phyloP scores from a whole-genome alignment of 2,797 vertebrate genomes.

The Halcyon leucocephala region DNA sequence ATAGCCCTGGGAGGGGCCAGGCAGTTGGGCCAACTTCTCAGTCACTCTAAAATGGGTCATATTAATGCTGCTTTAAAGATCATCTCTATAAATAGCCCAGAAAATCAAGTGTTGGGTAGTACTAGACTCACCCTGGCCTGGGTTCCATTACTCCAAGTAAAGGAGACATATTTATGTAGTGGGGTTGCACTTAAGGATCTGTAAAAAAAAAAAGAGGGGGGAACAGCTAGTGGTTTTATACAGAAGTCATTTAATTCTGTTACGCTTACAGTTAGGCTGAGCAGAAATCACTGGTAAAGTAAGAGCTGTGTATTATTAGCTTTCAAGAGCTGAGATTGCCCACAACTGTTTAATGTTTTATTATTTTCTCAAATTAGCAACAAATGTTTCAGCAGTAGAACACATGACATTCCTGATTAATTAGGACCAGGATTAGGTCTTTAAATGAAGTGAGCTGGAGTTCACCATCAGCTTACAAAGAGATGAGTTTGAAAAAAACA shows the following conservation, averaged over 20 bases:
- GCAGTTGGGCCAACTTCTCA: conserved; percentile 25
- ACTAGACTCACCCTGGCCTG: not conserved
- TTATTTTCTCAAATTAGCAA: not conserved
- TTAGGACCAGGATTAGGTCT: not conserved
- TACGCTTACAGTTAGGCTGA: not conserved
- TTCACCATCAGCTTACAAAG: not conserved
- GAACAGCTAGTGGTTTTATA: not conserved
- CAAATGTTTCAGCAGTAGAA: not conserved
- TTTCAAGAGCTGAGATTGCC: not conserved
- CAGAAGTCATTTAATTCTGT: conserved; percentile 3
- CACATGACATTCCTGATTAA: not conserved
- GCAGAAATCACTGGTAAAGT: conserved; percentile 11
- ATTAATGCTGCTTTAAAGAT: conserved; percentile 51
- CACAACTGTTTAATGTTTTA: not conserved
- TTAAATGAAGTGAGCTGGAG: not conserved
- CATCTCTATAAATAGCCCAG: conserved; percentile 23
- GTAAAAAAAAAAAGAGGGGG: not conserved
- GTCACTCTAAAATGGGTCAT: conserved; percentile 38
- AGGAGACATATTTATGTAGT: conserved; percentile 23
- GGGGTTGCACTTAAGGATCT: conserved; percentile 16
- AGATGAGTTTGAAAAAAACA: not conserved
- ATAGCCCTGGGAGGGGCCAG: not conserved
- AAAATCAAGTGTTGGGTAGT: conserved; percentile 26
- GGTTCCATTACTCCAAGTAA: conserved; percentile 32
- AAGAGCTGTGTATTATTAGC: not conserved